Evolutionary conservation across 1,140 invertebrate species (phyloP), one percentile per base, ranked within the genome.

Genomic region (Drosophila mojavensis): DNA sequence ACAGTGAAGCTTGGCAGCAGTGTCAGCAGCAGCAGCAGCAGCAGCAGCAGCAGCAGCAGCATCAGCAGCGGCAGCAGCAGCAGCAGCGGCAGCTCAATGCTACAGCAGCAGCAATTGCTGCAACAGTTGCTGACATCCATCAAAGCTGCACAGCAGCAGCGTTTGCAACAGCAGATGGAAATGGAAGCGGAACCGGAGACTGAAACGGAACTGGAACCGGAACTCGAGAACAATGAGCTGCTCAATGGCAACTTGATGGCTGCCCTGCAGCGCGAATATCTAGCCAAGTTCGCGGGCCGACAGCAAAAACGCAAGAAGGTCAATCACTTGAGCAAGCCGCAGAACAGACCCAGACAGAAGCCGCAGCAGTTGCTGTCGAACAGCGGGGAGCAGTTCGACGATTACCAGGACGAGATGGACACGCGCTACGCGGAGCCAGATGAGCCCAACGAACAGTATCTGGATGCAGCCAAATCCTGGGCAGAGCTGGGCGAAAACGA

Each of bases 231-330:
- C 11, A 90, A 84, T 50, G 70, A 79, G 1, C 69, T 81, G 26
- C 26, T 89, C 0, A 89, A 89, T 45, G 58, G 61, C 17, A 84
- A 88, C 53, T 91, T 91, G 43, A 54, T 91, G 28, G 81, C 86
- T 9, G 89, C 90, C 6, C 45, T 91, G 48, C 83, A 91, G 43
- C 60, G 56, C 6, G 81, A 91, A 61, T 91, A 91, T 59, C 36
- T 85, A 0, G 47, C 59, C 0, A 81, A 79, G 45, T 91, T 73
- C 26, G 78, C 54, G 6, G 11, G 65, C 0, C 62, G 80, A 4
- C 77, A 64, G 6, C 60, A 70, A 1, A 85, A 81, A 15, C 83
- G 88, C 2, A 81, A 88, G 70, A 88, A 81, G 61, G 41, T 53
- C 0, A 48, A 36, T 10, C 56, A 50, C 24, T 20, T 26, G n/a